phyloP scores from a whole-genome alignment of 2,113 vertebrate genomes.

The Elaphurus davidianus region DNA sequence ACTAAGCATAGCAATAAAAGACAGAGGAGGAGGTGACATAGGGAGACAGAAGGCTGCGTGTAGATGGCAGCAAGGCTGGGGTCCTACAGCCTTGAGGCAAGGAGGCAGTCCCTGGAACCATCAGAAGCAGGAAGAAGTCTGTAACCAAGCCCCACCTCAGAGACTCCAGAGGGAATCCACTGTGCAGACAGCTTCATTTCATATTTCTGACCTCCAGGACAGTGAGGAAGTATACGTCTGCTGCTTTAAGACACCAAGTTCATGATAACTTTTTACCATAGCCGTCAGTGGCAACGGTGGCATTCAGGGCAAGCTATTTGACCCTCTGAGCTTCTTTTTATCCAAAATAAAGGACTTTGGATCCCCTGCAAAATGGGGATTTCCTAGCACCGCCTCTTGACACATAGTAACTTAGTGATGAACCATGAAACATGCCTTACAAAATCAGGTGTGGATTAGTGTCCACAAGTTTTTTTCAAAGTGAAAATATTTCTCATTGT shows the following conservation, averaged over 20 bases:
- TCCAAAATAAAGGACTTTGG: not conserved
- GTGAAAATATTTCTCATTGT: not conserved
- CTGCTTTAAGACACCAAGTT: not conserved
- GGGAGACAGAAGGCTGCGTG: not conserved
- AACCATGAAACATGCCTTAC: not conserved
- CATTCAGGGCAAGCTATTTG: not conserved
- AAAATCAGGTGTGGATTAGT: not conserved
- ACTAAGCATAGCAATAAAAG: not conserved
- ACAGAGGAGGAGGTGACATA: not conserved
- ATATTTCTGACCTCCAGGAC: not conserved
- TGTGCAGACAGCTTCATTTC: not conserved
- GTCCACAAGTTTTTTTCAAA: not conserved
- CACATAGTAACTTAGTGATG: rapidly evolving
- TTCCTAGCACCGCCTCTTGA: rapidly evolving
- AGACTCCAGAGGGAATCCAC: not conserved
- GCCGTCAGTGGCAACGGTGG: not conserved
- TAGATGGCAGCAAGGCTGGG: not conserved
- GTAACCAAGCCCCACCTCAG: not conserved
- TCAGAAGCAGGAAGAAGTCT: not conserved
- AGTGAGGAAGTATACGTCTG: not conserved
- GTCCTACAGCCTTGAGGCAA: not conserved
- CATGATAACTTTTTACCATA: not conserved
- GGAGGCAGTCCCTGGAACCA: not conserved
- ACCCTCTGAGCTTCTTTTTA: not conserved
- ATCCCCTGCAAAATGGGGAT: not conserved